Evolutionary conservation across 2,113 vertebrate genomes (phyloP).

Genomic region (Hylia prasina): DNA sequence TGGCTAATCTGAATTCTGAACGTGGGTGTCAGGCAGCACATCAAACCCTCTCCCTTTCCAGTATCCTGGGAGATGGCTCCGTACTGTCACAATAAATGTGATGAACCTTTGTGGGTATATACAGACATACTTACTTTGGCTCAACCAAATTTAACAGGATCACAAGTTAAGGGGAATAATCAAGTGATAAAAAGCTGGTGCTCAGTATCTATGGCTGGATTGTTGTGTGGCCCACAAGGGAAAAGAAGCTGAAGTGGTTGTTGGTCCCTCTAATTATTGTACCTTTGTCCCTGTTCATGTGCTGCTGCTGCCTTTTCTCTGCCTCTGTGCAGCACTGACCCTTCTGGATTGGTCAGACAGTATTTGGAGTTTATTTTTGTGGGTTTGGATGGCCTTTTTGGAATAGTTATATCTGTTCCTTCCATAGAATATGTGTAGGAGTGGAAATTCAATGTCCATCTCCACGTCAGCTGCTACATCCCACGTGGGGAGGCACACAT

Average conservation of each 20-base stretch:
- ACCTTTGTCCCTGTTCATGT: neutral
- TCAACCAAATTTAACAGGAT: neutral
- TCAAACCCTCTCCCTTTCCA: neutral
- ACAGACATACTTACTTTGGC: neutral
- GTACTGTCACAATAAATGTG: neutral
- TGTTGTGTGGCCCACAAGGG: neutral
- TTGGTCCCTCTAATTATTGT: neutral
- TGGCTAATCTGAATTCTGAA: neutral
- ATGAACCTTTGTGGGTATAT: neutral
- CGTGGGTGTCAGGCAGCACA: neutral
- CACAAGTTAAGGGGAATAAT: neutral
- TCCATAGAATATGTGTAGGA: neutral
- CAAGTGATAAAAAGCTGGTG: neutral
- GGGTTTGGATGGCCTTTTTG: neutral
- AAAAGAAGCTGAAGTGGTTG: neutral
- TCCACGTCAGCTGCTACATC: fast-evolving
- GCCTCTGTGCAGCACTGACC: neutral
- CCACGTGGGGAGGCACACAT: neutral
- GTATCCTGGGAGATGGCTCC: neutral
- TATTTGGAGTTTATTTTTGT: neutral
- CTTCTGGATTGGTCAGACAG: neutral
- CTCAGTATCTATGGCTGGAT: neutral
- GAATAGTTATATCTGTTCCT: neutral
- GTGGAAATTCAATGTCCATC: neutral
- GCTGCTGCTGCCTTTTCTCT: fast-evolving